Conservation (phyloP, 2,888 invertebrate species). For the Drosophila conformis region DNA sequence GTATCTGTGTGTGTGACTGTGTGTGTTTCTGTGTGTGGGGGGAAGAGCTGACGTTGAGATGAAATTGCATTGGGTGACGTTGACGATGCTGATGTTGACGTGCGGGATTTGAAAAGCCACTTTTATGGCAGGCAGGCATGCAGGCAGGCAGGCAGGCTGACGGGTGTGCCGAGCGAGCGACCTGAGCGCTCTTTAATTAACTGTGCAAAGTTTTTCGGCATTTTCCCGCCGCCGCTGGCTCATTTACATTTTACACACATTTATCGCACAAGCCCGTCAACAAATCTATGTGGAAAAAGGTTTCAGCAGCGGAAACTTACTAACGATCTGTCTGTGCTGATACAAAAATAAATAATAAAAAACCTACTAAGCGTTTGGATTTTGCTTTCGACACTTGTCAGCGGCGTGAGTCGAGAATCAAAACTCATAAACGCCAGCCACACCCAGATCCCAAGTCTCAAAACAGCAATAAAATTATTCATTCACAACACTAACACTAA, state of each 20-base stretch:
- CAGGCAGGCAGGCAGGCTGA: conserved; percentile 18
- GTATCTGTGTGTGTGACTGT: background rate
- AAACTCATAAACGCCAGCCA: conserved; percentile 51
- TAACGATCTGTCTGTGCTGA: conserved; percentile 16
- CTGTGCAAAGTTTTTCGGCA: conserved; percentile 30
- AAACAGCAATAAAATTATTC: conserved; percentile 29
- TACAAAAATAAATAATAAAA: conserved; percentile 5
- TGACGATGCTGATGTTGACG: conserved; percentile 24
- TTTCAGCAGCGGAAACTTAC: conserved; percentile 10
- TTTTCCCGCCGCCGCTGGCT: conserved; percentile 23
- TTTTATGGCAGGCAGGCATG: background rate
- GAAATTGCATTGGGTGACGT: conserved; percentile 42
- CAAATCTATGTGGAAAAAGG: conserved; percentile 8
- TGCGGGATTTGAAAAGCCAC: conserved; percentile 6
- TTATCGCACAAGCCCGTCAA: conserved; percentile 3
- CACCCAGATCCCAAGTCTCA: conserved; percentile 28
- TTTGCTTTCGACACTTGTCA: conserved; percentile 52
- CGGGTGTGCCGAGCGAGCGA: conserved; percentile 26
- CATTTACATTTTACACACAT: conserved; percentile 34
- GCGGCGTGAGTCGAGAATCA: conserved; percentile 30
- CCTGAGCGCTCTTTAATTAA: conserved; percentile 49
- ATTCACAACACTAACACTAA: conserved; percentile 38
- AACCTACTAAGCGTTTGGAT: background rate
- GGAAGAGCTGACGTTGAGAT: conserved; percentile 13
- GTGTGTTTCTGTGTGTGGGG: background rate